Percentiles rank a stretch among this genome's conserved stretches.
phyloP scores from a whole-genome alignment of 37 sponge, comb jelly and placozoan genomes.

The Amphimedon queenslandica region DNA sequence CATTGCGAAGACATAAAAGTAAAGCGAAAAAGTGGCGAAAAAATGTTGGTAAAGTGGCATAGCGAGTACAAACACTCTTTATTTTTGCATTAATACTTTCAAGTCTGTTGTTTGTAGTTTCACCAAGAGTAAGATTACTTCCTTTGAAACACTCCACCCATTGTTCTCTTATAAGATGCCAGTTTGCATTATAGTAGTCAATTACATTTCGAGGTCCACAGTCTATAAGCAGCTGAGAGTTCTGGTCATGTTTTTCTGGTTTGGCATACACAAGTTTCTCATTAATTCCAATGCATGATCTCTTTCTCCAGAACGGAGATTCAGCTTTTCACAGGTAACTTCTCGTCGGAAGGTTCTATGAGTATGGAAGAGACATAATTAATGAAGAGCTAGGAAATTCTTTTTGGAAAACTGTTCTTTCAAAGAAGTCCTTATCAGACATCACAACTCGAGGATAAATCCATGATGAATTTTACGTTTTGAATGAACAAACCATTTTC shows the following conservation, averaged over 20 bases:
- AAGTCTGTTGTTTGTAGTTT: constrained; percentile 50
- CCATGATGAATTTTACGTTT: constrained; percentile 34
- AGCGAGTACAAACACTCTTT: too few species aligned
- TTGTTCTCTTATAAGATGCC: constrained; percentile 59
- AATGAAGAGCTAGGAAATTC: constrained; percentile 30
- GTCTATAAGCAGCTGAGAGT: constrained; percentile 8
- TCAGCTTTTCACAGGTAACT: constrained; percentile 49
- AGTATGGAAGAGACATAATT: constrained; percentile 55
- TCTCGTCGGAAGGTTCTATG: constrained; percentile 39
- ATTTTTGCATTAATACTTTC: constrained; percentile 56
- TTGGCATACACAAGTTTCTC: constrained; percentile 47
- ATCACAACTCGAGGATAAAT: constrained; percentile 21
- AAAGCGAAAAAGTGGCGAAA: too few species aligned
- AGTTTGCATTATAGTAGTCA: constrained; percentile 50
- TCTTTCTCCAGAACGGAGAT: constrained; percentile 31
- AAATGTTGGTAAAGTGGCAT: too few species aligned
- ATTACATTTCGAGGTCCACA: constrained; percentile 16
- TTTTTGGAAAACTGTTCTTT: constrained; percentile 28
- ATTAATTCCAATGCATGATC: constrained; percentile 25
- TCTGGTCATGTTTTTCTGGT: constrained; percentile 27
- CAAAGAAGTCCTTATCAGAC: constrained; percentile 60
- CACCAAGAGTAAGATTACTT: constrained; percentile 1
- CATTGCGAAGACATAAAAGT: too few species aligned
- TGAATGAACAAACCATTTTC: constrained; percentile 44
- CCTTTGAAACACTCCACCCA: constrained; percentile 55